Percentiles rank a stretch among this genome's conserved stretches.
phyloP scores from a whole-genome alignment of 2,797 vertebrate genomes.

The Sebastes vulpes region DNA sequence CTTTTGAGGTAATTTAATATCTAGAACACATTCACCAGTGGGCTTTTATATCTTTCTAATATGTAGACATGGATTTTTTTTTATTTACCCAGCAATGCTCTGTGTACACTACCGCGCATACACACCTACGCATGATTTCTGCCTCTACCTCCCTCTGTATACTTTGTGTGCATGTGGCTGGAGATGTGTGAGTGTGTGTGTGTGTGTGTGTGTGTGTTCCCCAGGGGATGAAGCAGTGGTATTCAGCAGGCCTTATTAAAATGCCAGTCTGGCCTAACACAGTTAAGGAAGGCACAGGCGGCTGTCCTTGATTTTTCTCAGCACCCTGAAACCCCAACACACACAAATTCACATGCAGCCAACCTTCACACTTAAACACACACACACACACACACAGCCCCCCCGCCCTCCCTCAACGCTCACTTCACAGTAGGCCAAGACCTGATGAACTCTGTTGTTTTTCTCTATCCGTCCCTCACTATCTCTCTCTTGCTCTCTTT shows the following conservation, averaged over 20 bases:
- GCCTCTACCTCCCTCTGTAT: conserved; percentile 36
- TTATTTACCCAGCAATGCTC: background rate
- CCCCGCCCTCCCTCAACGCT: background rate
- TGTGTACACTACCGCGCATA: conserved; percentile 9
- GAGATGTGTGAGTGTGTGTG: conserved; percentile 64
- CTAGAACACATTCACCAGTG: conserved; percentile 1
- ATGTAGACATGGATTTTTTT: conserved; percentile 13
- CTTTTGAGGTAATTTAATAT: conserved; percentile 55
- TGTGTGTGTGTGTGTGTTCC: conserved; percentile 66
- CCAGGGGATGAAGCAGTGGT: conserved; percentile 83
- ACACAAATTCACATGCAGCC: conserved; percentile 22
- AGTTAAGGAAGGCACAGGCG: conserved; percentile 72
- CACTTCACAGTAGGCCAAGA: conserved; percentile 43
- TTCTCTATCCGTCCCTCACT: conserved; percentile 30
- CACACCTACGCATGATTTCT: conserved; percentile 53
- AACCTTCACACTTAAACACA: conserved; percentile 22
- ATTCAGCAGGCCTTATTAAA: conserved; percentile 87
- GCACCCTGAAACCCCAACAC: conserved; percentile 55
- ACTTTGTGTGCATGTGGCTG: conserved; percentile 49
- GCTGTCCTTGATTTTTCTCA: conserved; percentile 77
- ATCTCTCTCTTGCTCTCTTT: conserved; percentile 28
- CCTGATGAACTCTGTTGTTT: conserved; percentile 62
- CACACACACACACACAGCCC: background rate
- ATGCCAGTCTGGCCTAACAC: conserved; percentile 84
- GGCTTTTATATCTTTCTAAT: conserved; percentile 38